Conservation (phyloP, 2,113 vertebrate genomes). For the Sterrhoptilus dennistouni region DNA sequence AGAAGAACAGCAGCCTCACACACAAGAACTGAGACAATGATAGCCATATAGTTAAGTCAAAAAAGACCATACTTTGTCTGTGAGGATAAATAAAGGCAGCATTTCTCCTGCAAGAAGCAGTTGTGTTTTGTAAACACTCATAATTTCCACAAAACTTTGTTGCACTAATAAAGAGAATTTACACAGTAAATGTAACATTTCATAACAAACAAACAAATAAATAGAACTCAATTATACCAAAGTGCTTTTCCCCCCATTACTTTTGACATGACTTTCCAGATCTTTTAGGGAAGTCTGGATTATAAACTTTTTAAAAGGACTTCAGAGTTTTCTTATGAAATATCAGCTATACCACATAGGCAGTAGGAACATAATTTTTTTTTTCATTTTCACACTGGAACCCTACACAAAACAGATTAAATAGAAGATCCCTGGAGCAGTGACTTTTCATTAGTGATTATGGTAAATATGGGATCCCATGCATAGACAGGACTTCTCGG, state of each 20-base stretch:
- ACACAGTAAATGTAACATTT: not conserved
- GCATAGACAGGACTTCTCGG: not conserved
- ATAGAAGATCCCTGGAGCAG: not conserved
- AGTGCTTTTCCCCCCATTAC: not conserved
- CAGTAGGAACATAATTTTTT: not conserved
- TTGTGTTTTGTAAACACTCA: not conserved
- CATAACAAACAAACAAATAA: not conserved
- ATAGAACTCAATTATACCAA: not conserved
- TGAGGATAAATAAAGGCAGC: not conserved
- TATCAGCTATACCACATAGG: not conserved
- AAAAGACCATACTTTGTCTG: not conserved
- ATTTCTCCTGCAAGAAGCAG: not conserved
- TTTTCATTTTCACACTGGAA: not conserved
- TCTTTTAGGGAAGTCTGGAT: not conserved
- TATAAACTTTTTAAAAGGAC: not conserved
- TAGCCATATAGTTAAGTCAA: accelerated
- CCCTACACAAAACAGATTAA: not conserved
- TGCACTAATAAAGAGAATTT: not conserved
- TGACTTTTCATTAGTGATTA: not conserved
- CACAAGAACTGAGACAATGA: not conserved
- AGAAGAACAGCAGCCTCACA: not conserved
- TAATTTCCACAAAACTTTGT: not conserved
- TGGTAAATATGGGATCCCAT: accelerated
- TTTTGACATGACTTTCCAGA: not conserved
- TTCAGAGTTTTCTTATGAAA: not conserved